A percentile compares a stretch with the other conserved stretches of the same genome.
phyloP scores from a whole-genome alignment of 2,113 vertebrate species.

The Regulus satrapa region DNA sequence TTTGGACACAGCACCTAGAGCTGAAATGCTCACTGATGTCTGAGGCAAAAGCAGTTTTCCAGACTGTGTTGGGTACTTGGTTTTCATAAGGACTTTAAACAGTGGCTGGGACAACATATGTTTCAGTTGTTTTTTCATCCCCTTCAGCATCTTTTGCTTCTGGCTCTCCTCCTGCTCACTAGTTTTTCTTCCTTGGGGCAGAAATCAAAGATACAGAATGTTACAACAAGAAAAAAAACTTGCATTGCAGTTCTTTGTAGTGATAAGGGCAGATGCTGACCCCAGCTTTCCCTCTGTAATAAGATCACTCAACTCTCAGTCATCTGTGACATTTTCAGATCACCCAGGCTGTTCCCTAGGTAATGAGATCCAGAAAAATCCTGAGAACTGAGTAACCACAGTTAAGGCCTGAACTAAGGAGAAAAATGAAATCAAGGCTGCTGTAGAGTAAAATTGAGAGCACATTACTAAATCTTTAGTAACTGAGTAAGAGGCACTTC shows the following conservation, averaged over 20 bases:
- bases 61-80: conserved; percentile 92
- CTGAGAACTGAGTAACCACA: not conserved
- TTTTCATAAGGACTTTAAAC: conserved; percentile 83
- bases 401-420: not conserved
- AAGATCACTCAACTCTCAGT: not conserved
- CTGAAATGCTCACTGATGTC: conserved; percentile 43
- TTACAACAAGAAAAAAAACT: not conserved
- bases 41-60: conserved; percentile 76
- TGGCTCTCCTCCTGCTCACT: conserved; percentile 78
- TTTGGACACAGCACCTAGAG: conserved; percentile 74
- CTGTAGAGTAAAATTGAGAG: not conserved
- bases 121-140: conserved; percentile 90
- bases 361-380: not conserved
- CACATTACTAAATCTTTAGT: not conserved
- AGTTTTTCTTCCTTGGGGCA: conserved; percentile 45
- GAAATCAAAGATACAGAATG: not conserved
- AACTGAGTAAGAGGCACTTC: not conserved
- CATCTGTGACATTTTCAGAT: not conserved
- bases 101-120: conserved; percentile 81
- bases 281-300: not conserved
- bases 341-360: not conserved
- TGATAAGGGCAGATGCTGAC: not conserved
- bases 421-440: not conserved
- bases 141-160: conserved; percentile 84
- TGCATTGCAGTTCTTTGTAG: not conserved